Conservation (phyloP, 2,113 vertebrate species). For the Hyperopisus bebe region DNA sequence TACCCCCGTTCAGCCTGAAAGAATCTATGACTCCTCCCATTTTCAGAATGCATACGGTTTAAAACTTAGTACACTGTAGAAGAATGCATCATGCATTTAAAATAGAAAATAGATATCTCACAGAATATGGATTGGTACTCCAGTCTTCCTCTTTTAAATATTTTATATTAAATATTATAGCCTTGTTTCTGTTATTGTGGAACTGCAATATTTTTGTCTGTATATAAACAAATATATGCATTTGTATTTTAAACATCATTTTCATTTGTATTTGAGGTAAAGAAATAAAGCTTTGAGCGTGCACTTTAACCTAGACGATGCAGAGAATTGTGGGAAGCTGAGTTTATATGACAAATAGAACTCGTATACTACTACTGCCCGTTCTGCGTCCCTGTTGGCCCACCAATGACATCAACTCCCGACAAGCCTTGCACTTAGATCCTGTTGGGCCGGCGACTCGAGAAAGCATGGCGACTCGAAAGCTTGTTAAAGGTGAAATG, state of each 20-base stretch:
- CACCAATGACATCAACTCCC: constrained; percentile 33
- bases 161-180: neutral
- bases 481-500: constrained; percentile 52
- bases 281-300: constrained; percentile 39
- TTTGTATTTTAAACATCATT: neutral
- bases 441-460: constrained; percentile 25
- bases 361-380: neutral
- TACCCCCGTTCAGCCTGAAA: neutral
- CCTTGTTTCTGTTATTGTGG: neutral
- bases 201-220: neutral
- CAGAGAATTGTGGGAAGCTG: constrained; percentile 24
- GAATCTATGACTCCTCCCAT: neutral
- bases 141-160: neutral
- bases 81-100: neutral
- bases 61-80: neutral
- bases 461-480: constrained; percentile 54
- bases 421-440: constrained; percentile 33
- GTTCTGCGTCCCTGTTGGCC: neutral
- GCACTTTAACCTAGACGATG: neutral
- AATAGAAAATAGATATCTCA: neutral
- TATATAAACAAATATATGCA: neutral
- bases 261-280: neutral
- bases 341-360: constrained; percentile 13
- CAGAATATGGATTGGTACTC: neutral
- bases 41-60: neutral